Evolutionary conservation across 2,797 vertebrate species (phyloP).

Genomic region (Myotis vivesi): DNA sequence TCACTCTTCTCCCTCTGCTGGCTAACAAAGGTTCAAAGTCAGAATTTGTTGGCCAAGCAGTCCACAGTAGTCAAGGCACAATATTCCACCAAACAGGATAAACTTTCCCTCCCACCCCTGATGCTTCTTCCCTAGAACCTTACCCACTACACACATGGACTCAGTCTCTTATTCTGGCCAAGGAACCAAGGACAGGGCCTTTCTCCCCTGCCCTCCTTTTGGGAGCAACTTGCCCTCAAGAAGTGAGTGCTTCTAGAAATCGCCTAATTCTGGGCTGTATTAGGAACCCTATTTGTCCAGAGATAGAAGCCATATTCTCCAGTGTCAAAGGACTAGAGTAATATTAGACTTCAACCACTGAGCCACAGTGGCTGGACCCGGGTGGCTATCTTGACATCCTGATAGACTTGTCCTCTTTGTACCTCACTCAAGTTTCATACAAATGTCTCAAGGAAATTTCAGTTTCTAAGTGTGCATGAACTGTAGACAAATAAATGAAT

Average conservation of each 20-base stretch:
- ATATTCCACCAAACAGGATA: neutral
- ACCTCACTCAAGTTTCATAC: neutral
- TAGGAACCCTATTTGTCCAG: neutral
- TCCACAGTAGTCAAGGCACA: neutral
- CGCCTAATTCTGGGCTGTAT: neutral
- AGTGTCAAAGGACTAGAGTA: neutral
- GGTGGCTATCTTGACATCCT: neutral
- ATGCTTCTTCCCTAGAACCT: no score
- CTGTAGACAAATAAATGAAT: neutral
- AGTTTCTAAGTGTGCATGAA: neutral
- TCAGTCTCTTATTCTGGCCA: neutral
- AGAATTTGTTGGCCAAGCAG: neutral
- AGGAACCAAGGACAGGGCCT: neutral
- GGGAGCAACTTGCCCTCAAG: neutral
- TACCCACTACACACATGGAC: rapidly evolving
- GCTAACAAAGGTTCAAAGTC: neutral
- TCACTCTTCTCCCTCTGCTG: neutral
- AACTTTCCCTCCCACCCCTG: neutral
- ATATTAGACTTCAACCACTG: neutral
- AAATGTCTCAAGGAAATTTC: neutral
- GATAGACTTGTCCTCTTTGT: neutral
- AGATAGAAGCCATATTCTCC: neutral
- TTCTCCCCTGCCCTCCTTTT: neutral
- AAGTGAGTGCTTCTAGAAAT: neutral
- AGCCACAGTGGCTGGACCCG: no score